A percentile compares a stretch with the other conserved stretches of the same genome.
phyloP scores from a whole-genome alignment of 92 coral and sea anemone species.

The Bergia puertoricense region DNA sequence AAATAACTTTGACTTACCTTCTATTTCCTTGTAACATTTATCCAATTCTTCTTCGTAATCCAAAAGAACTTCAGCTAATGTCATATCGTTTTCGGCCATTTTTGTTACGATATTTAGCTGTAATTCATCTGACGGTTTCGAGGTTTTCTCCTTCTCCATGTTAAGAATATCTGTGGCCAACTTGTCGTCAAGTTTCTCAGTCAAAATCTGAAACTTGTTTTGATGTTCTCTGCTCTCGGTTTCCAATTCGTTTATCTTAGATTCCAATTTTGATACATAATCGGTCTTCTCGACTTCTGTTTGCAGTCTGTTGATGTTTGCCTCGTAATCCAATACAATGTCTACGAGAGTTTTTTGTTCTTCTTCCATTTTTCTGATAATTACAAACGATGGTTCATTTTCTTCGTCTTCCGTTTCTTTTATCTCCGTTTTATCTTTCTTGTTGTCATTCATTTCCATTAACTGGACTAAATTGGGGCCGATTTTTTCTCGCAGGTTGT shows the following conservation, averaged over 20 bases:
- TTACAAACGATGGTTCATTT: not conserved
- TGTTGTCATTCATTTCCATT: not conserved
- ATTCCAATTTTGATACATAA: conserved; percentile 35
- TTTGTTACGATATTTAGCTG: conserved; percentile 49
- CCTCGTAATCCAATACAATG: conserved; percentile 44
- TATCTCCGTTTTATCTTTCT: not conserved
- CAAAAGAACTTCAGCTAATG: conserved; percentile 64
- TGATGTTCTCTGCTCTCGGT: conserved; percentile 1
- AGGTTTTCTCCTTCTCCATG: not conserved
- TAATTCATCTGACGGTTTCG: not conserved
- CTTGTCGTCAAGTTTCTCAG: conserved; percentile 30
- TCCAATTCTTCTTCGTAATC: conserved; percentile 61
- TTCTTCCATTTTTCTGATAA: conserved; percentile 25
- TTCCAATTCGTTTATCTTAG: conserved; percentile 30
- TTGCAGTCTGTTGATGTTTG: conserved; percentile 20
- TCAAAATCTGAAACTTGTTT: conserved; percentile 4
- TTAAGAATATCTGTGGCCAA: conserved; percentile 28
- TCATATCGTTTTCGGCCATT: conserved; percentile 50
- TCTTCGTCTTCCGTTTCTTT: not conserved
- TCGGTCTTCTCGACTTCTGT: conserved; percentile 11
- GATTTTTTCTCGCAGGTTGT: conserved; percentile 21
- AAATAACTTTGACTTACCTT: conserved; percentile 18
- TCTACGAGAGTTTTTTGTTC: conserved; percentile 56
- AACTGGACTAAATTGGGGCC: conserved; percentile 32
- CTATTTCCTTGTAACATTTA: conserved; percentile 4